Evolutionary conservation across 2,888 invertebrate species (phyloP).

Genomic region (Rhabditoides inermis): DNA sequence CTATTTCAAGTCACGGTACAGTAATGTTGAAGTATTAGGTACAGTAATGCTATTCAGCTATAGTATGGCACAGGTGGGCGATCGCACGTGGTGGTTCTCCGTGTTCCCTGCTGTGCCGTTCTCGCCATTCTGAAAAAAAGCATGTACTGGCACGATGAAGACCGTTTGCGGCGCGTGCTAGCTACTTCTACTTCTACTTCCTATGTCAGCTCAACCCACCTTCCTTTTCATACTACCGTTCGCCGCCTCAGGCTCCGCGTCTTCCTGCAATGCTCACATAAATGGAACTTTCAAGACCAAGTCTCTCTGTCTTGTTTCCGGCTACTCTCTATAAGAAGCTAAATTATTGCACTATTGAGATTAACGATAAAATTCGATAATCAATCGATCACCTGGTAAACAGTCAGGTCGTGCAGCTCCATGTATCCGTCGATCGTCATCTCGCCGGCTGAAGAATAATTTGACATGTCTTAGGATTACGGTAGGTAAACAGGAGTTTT

Average conservation of each 20-base stretch:
- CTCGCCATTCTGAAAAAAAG: background rate
- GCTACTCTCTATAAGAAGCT: background rate
- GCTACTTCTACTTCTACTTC: too few species aligned
- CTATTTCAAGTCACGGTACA: too few species aligned
- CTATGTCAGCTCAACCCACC: too few species aligned
- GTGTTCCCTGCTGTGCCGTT: slow-evolving; percentile 1
- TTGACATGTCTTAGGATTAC: too few species aligned
- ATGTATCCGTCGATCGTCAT: slow-evolving; percentile 48
- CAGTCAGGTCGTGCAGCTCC: slow-evolving; percentile 37
- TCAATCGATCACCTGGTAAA: slow-evolving; percentile 18
- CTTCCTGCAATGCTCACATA: background rate
- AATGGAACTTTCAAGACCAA: background rate
- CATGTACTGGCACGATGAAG: too few species aligned
- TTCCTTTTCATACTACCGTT: too few species aligned
- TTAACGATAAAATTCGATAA: background rate
- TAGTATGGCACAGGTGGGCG: slow-evolving; percentile 1
- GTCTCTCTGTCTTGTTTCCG: background rate
- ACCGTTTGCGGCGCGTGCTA: too few species aligned
- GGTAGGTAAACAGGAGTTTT: background rate
- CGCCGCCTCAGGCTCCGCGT: too few species aligned
- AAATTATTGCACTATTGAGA: background rate
- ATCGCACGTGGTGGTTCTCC: slow-evolving; percentile 2
- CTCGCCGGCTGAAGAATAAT: slow-evolving; percentile 35
- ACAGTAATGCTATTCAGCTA: too few species aligned
- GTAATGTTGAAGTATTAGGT: too few species aligned